Base-by-base conservation (phyloP, 1,140 invertebrate genomes). In the Samia ricini region DNA sequence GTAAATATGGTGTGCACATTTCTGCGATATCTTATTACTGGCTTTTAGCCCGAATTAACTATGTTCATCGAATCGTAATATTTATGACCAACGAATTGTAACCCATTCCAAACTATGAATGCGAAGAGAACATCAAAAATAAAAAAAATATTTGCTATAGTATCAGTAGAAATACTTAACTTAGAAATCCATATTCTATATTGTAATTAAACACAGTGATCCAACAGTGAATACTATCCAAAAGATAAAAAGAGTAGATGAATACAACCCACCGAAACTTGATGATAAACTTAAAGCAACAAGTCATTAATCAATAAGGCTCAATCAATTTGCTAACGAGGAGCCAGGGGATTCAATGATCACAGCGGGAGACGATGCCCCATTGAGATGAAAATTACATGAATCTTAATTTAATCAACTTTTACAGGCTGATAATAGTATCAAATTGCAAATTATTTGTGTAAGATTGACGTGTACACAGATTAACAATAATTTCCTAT, bases 321-420 rank as follows among this genome's bases (percentile, higher is more conserved):
- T 42, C 33, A 42, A 42, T 42, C 33, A 42, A 42, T 42, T 42
- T 42, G 33, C 33, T 42, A 42, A 42, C 22, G 19, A 21, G 50
- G 20, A 52, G 50, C 7, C 19, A 59, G 59, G 23, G 20, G 23
- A 42, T 60, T 20, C 56, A 63, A 68, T 68, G 61, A 68, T 60
- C 66, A 42, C 66, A 1, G 52, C 58, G 26, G 61, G 66, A 51
- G 33, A 20, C 18, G 48, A 22, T 52, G 20, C 20, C 65, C 65
- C 54, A 24, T 18, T 18, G 48, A 23, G 59, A 54, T 33, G 33
- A 42, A 42, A 42, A 15, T 42, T 42, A 42, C 10, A 42, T 42
- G 33, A 42, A 42, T 42, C 4, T 15, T 15, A 42, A 42, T 42
- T 42, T 15, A 42, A 42, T 42, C 33, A 42, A 42, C 33, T 15